These are phyloP conservation scores for Pluvialis apricaria DNA, from an alignment of 2,113 vertebrate genomes.

Conservation along the genomic window DNA sequence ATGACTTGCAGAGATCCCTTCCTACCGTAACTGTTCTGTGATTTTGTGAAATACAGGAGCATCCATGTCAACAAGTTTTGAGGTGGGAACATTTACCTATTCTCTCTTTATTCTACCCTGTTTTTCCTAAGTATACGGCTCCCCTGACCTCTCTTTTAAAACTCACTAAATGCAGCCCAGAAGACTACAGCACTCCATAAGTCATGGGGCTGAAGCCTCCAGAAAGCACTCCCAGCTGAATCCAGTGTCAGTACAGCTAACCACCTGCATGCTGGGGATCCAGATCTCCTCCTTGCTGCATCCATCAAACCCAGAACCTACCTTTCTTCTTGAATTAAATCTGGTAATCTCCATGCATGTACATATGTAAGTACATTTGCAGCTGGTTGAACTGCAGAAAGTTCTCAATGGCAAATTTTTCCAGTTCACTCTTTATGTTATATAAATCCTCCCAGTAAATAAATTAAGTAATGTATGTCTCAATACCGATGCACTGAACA, in stretches of 20 bases:
- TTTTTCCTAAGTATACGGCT: background rate
- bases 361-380: background rate
- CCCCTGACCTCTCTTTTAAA: background rate
- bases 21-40: background rate
- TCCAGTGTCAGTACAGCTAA: background rate
- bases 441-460: background rate
- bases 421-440: background rate
- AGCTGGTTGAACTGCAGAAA: background rate
- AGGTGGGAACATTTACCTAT: background rate
- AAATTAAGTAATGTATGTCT: background rate
- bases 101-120: background rate
- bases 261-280: rapidly evolving
- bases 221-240: background rate
- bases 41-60: background rate
- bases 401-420: background rate
- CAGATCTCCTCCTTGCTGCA: background rate
- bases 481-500: background rate
- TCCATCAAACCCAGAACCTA: background rate
- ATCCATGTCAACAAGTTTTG: background rate
- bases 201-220: background rate
- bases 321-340: background rate
- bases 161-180: background rate
- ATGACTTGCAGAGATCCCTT: background rate
- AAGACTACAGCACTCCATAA: background rate
- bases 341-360: background rate